A percentile compares a stretch with the other conserved stretches of the same genome.
Conservation (phyloP, 2,113 vertebrate species). For the Phyllostomus hastatus region DNA sequence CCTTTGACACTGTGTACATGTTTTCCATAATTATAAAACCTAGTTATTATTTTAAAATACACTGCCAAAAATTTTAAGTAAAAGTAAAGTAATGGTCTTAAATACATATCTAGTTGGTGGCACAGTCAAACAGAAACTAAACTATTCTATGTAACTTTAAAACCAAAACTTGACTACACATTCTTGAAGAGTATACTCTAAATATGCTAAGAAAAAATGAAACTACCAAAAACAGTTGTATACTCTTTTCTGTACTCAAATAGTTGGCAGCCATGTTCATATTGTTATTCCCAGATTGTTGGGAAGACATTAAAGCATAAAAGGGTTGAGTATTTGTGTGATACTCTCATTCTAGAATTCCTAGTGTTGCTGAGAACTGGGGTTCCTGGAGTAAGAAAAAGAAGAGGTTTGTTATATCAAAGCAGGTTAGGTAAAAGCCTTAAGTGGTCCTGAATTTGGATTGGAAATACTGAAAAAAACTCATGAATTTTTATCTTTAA, state of each 20-base stretch:
- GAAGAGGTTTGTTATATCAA: not conserved
- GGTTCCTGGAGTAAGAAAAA: not conserved
- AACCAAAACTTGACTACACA: not conserved
- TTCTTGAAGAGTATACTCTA: not conserved
- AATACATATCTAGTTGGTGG: not conserved
- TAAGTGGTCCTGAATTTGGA: not conserved
- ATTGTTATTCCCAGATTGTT: not conserved
- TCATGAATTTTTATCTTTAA: not conserved
- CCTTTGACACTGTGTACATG: not conserved
- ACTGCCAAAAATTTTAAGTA: not conserved
- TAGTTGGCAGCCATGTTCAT: fast-evolving
- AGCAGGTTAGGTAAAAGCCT: not conserved
- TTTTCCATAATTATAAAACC: not conserved
- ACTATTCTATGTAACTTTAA: not conserved
- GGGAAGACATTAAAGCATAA: not conserved
- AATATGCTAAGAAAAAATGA: not conserved
- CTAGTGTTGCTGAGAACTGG: not conserved
- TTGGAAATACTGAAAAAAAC: not conserved
- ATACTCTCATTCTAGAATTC: not conserved
- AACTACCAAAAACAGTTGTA: not conserved
- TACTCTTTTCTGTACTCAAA: not conserved
- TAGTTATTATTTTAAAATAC: not conserved
- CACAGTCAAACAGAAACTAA: not conserved
- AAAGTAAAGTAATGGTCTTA: not conserved
- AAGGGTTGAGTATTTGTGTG: not conserved